phyloP scores from a whole-genome alignment of 2,888 invertebrate genomes.

The Leptarthrus brevirostris region DNA sequence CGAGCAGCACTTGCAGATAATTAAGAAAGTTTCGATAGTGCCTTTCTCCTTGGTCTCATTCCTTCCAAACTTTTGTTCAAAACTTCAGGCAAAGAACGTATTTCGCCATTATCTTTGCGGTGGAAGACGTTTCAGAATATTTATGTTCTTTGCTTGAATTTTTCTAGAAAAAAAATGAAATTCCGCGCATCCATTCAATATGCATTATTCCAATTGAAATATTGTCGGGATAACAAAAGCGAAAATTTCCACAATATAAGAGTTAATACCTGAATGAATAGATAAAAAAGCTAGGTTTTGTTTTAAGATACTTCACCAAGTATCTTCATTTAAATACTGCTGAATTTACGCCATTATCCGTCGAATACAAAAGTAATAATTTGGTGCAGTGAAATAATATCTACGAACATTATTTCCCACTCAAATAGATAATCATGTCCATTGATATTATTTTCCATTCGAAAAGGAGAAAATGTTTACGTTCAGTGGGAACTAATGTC shows the following conservation, averaged over 20 bases:
- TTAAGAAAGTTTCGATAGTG: conserved; percentile 43
- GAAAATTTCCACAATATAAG: not conserved
- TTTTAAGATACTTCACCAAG: conserved; percentile 7
- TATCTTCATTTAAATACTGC: no score
- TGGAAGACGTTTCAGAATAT: conserved; percentile 34
- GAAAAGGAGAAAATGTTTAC: no score
- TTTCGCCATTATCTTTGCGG: conserved; percentile 37
- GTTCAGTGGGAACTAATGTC: no score
- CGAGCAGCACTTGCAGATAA: conserved; percentile 42
- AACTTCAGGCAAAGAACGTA: conserved; percentile 33
- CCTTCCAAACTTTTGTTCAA: conserved; percentile 35
- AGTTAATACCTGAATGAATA: conserved; percentile 5
- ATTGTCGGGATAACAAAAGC: conserved; percentile 9
- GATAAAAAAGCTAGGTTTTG: conserved; percentile 28
- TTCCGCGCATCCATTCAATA: conserved; percentile 6
- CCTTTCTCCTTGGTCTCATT: conserved; percentile 17
- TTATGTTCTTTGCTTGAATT: conserved; percentile 13
- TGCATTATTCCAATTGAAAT: conserved; percentile 37
- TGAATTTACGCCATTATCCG: no score
- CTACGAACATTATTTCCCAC: no score
- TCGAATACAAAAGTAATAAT: no score
- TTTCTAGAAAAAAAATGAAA: conserved; percentile 6
- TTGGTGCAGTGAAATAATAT: no score
- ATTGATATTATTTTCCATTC: no score
- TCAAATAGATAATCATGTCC: no score